Conservation (phyloP, 2,113 vertebrate species). For the Anolis sagrei region DNA sequence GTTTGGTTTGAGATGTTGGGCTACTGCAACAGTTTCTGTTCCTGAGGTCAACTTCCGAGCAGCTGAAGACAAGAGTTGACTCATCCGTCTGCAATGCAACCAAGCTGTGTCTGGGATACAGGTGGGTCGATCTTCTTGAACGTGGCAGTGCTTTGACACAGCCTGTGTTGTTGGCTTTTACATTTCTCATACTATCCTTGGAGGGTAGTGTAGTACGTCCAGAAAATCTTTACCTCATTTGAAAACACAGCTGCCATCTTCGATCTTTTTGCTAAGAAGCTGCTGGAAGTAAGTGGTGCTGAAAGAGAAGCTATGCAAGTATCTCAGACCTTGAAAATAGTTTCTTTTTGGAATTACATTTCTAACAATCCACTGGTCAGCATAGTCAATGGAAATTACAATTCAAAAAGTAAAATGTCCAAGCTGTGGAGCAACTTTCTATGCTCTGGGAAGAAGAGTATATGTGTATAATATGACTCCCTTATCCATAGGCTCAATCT, state of each 20-base stretch:
- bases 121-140: background rate
- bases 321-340: background rate
- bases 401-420: no score
- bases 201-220: no score
- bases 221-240: background rate
- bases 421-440: background rate
- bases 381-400: no score
- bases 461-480: no score
- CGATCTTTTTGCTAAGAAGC: background rate
- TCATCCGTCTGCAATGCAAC: background rate
- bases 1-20: background rate
- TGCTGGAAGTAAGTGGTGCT: background rate
- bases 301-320: background rate
- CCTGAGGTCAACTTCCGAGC: background rate
- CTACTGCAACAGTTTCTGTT: background rate
- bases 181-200: background rate
- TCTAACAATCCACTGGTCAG: no score
- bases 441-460: no score
- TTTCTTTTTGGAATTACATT: background rate
- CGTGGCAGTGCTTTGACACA: background rate
- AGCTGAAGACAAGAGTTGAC: background rate
- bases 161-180: no score
- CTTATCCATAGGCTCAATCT: no score
- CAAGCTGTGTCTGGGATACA: background rate
- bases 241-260: background rate